Conservation (phyloP, 2,113 vertebrate species). For the Solea solea region DNA sequence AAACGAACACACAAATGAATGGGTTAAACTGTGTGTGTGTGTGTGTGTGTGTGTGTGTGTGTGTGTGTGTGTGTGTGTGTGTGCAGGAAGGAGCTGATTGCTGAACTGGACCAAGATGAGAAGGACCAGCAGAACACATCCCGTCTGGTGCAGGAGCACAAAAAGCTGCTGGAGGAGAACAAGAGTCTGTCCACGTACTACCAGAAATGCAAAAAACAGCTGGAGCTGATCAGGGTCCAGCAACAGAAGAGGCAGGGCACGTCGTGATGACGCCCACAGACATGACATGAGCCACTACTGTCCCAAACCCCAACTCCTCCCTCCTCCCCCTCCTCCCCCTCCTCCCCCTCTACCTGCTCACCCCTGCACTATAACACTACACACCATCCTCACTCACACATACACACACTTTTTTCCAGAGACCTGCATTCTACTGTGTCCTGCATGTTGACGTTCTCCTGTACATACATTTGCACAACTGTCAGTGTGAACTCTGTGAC, state of each 20-base stretch:
- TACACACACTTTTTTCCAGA: constrained; percentile 10
- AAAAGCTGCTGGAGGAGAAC: constrained; percentile 98
- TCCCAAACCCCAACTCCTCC: background rate
- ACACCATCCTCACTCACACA: too few species aligned
- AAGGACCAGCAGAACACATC: constrained; percentile 99
- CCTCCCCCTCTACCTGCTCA: too few species aligned
- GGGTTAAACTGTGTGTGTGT: too few species aligned
- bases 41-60: background rate
- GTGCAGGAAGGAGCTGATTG: constrained; percentile 93
- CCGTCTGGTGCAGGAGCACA: constrained; percentile 98
- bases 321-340: constrained; percentile 35
- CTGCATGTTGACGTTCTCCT: constrained; percentile 64
- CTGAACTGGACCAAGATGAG: constrained; percentile 99
- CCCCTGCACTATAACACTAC: too few species aligned
- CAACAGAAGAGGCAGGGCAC: constrained; percentile 98
- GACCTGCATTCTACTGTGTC: constrained; percentile 62
- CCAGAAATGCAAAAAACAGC: constrained; percentile 98
- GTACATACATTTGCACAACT: constrained; percentile 57
- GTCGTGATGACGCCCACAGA: constrained; percentile 85
- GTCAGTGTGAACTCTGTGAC: constrained; percentile 50
- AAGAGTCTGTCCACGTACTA: constrained; percentile 98
- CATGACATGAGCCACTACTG: constrained; percentile 21
- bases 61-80: background rate
- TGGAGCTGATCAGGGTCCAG: constrained; percentile 97
- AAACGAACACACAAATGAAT: too few species aligned